Evolutionary conservation across 1,140 invertebrate genomes (phyloP).

Genomic region (Sitobion miscanthi): DNA sequence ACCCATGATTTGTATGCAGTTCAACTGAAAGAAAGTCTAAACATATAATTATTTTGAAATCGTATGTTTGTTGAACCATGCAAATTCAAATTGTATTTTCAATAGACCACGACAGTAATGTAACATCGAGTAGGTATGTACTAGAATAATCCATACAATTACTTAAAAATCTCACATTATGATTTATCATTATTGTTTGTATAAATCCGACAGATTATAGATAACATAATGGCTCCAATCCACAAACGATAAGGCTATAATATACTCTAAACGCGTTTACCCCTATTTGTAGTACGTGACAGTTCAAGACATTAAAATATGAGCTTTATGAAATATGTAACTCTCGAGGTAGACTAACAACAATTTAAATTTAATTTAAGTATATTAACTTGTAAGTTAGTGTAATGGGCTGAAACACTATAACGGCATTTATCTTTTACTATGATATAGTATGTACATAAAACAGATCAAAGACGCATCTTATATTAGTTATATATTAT

Average conservation of each 20-base stretch:
- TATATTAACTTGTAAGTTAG: not conserved
- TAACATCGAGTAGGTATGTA: not conserved
- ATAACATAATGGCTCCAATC: not conserved
- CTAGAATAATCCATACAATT: not conserved
- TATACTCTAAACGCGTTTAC: not conserved
- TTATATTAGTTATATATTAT: not conserved
- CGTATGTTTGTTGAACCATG: not conserved
- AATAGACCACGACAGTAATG: not conserved
- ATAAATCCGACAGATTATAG: not conserved
- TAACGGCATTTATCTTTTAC: not conserved
- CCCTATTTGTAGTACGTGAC: not conserved
- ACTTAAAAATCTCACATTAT: not conserved
- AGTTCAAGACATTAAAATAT: not conserved
- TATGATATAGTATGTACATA: not conserved
- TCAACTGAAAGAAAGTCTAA: not conserved
- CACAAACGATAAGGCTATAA: not conserved
- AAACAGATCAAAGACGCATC: not conserved
- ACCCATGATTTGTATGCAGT: not conserved
- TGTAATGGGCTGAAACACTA: not conserved
- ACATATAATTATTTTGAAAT: conserved; percentile 2
- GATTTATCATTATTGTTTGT: not conserved
- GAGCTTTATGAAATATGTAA: not conserved
- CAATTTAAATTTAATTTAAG: not conserved
- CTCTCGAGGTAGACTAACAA: not conserved
- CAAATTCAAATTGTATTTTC: not conserved